These are phyloP conservation scores for Taxidea taxus DNA, from an alignment of 2,113 vertebrate species.

Conservation along the genomic window DNA sequence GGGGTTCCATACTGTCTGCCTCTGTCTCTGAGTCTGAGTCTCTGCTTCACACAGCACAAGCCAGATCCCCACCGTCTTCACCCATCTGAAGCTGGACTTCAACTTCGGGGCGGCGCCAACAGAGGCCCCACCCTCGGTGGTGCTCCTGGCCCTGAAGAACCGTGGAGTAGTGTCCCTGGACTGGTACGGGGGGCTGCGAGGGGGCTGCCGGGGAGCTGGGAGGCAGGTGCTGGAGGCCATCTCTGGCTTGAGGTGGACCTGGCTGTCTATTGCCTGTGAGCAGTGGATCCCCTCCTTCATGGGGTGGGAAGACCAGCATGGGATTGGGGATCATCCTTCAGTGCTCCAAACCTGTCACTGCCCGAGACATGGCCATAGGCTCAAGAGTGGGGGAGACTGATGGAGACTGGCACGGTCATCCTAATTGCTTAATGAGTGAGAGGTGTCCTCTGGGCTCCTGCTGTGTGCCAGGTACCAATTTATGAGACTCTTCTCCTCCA, in stretches of 20 bases:
- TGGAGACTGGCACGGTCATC: neutral
- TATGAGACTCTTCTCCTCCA: neutral
- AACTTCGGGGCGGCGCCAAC: conserved; percentile 90
- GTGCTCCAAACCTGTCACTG: neutral
- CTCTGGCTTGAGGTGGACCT: neutral
- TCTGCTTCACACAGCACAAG: conserved; percentile 76
- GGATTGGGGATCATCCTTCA: neutral
- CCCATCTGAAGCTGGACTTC: conserved; percentile 87
- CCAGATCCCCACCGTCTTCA: conserved; percentile 83
- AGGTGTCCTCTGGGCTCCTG: neutral
- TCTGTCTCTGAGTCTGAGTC: neutral
- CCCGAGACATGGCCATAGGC: neutral
- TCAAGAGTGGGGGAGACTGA: neutral
- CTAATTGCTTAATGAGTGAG: neutral
- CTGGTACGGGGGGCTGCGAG: conserved; percentile 84
- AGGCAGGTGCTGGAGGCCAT: neutral
- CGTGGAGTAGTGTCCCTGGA: conserved; percentile 86
- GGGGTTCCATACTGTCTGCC: accelerated
- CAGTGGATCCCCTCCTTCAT: neutral
- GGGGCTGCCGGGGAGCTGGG: accelerated
- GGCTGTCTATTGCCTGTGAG: neutral
- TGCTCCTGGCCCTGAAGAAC: conserved; percentile 90
- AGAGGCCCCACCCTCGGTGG: conserved; percentile 83
- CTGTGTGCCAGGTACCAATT: neutral
- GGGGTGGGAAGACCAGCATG: neutral